These are phyloP conservation scores for Copidosoma aretas DNA, from an alignment of 2,888 invertebrate species.

Conservation along the genomic window DNA sequence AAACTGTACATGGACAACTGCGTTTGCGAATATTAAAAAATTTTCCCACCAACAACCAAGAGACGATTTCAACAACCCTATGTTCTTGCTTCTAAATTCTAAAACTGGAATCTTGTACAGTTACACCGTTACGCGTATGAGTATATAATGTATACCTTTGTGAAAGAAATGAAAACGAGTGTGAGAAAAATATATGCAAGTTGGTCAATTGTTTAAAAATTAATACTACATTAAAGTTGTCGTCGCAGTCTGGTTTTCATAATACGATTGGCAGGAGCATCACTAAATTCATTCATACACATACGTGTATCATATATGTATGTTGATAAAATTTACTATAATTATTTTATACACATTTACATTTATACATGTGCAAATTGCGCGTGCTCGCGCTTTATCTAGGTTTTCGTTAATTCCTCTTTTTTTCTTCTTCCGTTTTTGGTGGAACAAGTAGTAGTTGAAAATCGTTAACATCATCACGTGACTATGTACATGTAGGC, in stretches of 20 bases:
- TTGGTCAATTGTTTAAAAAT: conserved; percentile 39
- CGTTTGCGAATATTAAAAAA: conserved; percentile 15
- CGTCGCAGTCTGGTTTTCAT: conserved; percentile 44
- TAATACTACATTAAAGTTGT: conserved; percentile 39
- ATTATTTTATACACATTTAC: conserved; percentile 41
- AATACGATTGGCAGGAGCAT: conserved; percentile 44
- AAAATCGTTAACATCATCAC: conserved; percentile 25
- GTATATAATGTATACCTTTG: background rate
- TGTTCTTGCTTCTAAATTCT: conserved; percentile 11
- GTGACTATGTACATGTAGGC: conserved; percentile 39
- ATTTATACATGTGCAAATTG: conserved; percentile 37
- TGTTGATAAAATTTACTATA: conserved; percentile 26
- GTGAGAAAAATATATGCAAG: conserved; percentile 23
- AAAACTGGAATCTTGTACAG: background rate
- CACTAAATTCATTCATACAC: conserved; percentile 15
- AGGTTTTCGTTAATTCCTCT: too few relatives aligned
- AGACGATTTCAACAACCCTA: conserved; percentile 24
- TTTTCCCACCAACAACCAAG: conserved; percentile 15
- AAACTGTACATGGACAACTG: conserved; percentile 26
- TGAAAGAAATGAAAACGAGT: conserved; percentile 3
- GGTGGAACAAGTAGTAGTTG: conserved; percentile 32
- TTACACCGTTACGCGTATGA: conserved; percentile 21
- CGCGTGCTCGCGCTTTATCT: conserved; percentile 32
- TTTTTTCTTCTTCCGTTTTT: conserved; percentile 21
- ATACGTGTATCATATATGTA: conserved; percentile 14